phyloP scores from a whole-genome alignment of 1,140 invertebrate genomes.

The Lepidostoma basale region DNA sequence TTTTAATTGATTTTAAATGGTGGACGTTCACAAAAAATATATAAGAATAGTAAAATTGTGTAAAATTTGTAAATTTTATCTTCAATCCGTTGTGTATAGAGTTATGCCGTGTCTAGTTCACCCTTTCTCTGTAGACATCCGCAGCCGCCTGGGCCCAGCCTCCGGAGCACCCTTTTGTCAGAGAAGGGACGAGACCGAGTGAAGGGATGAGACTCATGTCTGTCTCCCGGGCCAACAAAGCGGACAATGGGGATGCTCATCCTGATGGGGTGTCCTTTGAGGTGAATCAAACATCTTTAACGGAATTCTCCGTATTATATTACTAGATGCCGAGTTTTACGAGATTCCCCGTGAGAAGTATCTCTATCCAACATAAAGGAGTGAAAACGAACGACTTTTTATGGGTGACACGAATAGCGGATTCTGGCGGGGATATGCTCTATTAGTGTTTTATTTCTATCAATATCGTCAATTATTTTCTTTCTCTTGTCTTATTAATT shows the following conservation, averaged over 20 bases:
- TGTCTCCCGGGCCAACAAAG: conserved; percentile 24
- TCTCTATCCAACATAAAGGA: conserved; percentile 14
- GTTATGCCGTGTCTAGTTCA: background rate
- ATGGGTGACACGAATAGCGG: conserved; percentile 1
- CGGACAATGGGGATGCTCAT: conserved; percentile 26
- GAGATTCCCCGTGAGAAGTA: conserved; percentile 30
- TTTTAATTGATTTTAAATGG: too few species aligned
- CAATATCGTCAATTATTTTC: too few species aligned
- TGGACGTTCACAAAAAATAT: background rate
- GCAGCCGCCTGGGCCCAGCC: conserved; percentile 2
- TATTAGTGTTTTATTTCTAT: too few species aligned
- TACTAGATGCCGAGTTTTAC: conserved; percentile 25
- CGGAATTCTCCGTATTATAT: conserved; percentile 45
- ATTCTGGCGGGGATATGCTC: too few species aligned
- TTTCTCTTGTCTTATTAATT: too few species aligned
- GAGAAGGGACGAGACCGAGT: too few species aligned
- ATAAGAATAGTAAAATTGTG: background rate
- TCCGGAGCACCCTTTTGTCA: conserved; percentile 27
- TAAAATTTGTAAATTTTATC: background rate
- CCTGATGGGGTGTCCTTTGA: conserved; percentile 36
- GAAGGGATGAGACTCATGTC: conserved; percentile 27
- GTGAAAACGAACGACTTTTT: conserved; percentile 2
- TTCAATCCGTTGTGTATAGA: background rate
- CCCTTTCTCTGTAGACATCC: background rate
- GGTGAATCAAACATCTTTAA: conserved; percentile 40